phyloP scores from a whole-genome alignment of 53 echinoderm and acorn worm species.

The Pentamera pediparva region DNA sequence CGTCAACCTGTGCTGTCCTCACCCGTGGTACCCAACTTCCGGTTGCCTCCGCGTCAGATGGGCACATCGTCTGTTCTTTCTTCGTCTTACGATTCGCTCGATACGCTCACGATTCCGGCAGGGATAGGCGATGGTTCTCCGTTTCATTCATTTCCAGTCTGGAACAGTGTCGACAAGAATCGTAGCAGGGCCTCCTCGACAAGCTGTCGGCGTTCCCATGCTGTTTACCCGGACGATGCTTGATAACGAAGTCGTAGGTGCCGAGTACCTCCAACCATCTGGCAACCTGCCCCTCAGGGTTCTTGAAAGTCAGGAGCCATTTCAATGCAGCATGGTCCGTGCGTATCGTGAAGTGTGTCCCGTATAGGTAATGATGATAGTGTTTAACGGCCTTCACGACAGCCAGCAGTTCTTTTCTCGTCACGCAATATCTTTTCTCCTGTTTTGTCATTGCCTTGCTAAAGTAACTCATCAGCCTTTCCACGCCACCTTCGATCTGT shows the following conservation, averaged over 20 bases:
- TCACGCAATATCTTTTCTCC: constrained; percentile 38
- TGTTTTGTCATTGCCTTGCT: constrained; percentile 12
- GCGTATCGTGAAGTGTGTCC: constrained; percentile 15
- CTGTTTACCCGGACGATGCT: constrained; percentile 27
- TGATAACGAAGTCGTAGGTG: constrained; percentile 25
- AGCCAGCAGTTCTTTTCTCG: constrained; percentile 39
- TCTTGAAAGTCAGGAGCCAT: constrained; percentile 24
- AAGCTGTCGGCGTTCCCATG: constrained; percentile 31
- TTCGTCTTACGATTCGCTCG: too few relatives aligned
- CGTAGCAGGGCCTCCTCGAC: constrained; percentile 33
- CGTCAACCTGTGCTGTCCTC: too few relatives aligned
- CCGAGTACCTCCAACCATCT: constrained; percentile 31
- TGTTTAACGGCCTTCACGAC: constrained; percentile 24
- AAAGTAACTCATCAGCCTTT: not conserved
- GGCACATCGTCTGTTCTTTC: too few relatives aligned
- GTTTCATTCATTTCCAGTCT: not conserved
- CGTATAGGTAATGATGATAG: constrained; percentile 46
- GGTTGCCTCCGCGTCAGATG: too few relatives aligned
- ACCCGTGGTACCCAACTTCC: too few relatives aligned
- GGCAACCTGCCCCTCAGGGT: constrained; percentile 45
- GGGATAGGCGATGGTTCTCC: too few relatives aligned
- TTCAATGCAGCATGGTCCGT: constrained; percentile 39
- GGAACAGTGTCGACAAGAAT: not conserved
- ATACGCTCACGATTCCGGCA: too few relatives aligned
- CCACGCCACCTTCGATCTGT: constrained; percentile 18